Percentiles rank a stretch among this genome's conserved stretches.
Conservation (phyloP, 2,888 invertebrate genomes). For the Nezara viridula region DNA sequence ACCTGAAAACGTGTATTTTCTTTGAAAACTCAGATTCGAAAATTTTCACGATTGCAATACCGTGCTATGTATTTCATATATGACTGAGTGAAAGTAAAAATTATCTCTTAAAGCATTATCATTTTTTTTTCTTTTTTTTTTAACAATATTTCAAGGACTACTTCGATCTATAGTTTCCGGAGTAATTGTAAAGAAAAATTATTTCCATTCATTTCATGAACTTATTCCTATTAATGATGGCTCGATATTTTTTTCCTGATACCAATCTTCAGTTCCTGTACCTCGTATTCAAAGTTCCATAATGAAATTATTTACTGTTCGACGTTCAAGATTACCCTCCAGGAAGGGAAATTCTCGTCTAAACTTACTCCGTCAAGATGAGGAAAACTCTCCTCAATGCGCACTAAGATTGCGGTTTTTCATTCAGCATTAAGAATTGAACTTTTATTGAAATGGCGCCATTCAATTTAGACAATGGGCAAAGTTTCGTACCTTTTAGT, state of each 20-base stretch:
- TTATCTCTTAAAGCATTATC: too few species aligned
- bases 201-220: too few species aligned
- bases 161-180: too few species aligned
- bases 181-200: too few species aligned
- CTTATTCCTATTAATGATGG: too few species aligned
- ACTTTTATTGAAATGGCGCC: not conserved
- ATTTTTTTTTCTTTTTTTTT: too few species aligned
- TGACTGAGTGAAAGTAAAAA: too few species aligned
- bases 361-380: not conserved
- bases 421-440: not conserved
- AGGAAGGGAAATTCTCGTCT: not conserved
- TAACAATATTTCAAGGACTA: too few species aligned
- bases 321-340: not conserved
- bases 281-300: not conserved
- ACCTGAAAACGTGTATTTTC: too few species aligned
- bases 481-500: not conserved
- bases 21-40: too few species aligned
- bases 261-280: not conserved
- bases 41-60: too few species aligned
- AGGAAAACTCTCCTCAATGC: not conserved
- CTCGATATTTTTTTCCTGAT: not conserved
- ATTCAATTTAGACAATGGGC: not conserved
- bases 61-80: too few species aligned
- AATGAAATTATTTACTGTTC: not conserved
- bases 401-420: not conserved